A percentile compares a stretch with the other conserved stretches of the same genome.
These are phyloP conservation scores for Hermaeophaga mercurialis DNA, from an alignment of 2,888 invertebrate genomes.

Conservation along the genomic window DNA sequence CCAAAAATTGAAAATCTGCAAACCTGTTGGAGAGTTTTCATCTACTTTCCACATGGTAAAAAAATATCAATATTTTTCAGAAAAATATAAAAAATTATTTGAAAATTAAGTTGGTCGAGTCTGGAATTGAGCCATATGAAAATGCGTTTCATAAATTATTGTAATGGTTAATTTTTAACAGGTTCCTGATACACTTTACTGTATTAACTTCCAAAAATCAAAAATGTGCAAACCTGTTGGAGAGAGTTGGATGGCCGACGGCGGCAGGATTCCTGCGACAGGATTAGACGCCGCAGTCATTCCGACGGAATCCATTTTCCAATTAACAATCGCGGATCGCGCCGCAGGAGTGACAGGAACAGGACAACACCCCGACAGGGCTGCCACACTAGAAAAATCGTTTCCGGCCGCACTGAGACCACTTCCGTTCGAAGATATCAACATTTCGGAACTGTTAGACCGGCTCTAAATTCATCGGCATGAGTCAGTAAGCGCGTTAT, in stretches of 20 bases:
- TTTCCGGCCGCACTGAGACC: conserved; percentile 55
- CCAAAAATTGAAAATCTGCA: too few relatives aligned
- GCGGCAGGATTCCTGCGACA: conserved; percentile 58
- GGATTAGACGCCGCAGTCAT: conserved; percentile 60
- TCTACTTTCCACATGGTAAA: too few relatives aligned
- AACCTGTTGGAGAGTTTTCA: too few relatives aligned
- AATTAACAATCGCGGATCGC: conserved; percentile 54
- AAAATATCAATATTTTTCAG: too few relatives aligned
- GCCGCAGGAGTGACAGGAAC: conserved; percentile 63
- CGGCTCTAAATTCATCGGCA: conserved; percentile 7
- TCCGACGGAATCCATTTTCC: conserved; percentile 69
- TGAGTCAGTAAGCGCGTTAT: conserved; percentile 6
- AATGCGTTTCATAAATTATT: too few relatives aligned
- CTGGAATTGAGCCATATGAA: too few relatives aligned
- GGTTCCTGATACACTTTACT: too few relatives aligned
- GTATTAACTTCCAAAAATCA: too few relatives aligned
- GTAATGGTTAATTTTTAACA: too few relatives aligned
- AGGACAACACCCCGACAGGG: conserved; percentile 57
- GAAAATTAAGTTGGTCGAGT: too few relatives aligned
- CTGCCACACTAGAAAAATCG: conserved; percentile 57
- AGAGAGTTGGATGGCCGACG: conserved; percentile 63
- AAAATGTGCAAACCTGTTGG: conserved; percentile 58
- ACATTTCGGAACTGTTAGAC: conserved; percentile 57
- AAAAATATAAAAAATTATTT: too few relatives aligned
- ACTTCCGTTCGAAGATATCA: conserved; percentile 69